Conservation (phyloP, 2,797 vertebrate species). For the Emys orbicularis region DNA sequence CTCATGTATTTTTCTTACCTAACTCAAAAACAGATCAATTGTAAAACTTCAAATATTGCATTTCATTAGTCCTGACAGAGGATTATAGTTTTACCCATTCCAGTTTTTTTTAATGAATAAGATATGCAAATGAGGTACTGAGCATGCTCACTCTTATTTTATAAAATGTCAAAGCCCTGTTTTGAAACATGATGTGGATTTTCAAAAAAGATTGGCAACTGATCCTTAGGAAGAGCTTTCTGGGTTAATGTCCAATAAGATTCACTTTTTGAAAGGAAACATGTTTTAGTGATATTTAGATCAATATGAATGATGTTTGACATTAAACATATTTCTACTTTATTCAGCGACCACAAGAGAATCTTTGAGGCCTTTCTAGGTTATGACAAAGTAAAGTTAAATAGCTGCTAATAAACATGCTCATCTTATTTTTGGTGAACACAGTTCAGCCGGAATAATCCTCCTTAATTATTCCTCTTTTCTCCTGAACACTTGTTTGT, state of each 20-base stretch:
- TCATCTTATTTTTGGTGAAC: not conserved
- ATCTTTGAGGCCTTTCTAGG: not conserved
- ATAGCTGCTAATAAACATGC: not conserved
- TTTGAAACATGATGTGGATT: slow-evolving; percentile 54
- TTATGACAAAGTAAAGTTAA: fast-evolving
- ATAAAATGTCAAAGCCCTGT: slow-evolving; percentile 38
- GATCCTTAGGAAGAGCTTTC: slow-evolving; percentile 25
- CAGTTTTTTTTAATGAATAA: not conserved
- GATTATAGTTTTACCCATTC: not conserved
- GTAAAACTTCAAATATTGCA: slow-evolving; percentile 2
- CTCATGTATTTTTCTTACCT: not conserved
- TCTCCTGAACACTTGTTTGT: no score
- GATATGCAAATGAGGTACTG: slow-evolving; percentile 44
- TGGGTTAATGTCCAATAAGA: slow-evolving; percentile 31
- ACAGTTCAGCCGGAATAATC: not conserved
- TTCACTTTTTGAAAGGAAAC: slow-evolving; percentile 31
- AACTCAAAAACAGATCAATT: not conserved
- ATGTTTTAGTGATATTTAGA: not conserved
- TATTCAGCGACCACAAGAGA: not conserved
- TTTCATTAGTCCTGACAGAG: not conserved
- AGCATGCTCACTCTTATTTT: slow-evolving; percentile 27
- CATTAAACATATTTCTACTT: not conserved
- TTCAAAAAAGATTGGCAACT: slow-evolving; percentile 51
- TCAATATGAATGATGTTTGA: not conserved
- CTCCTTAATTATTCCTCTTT: no score